These are phyloP conservation scores for Festucalex cinctus DNA, from an alignment of 2,113 vertebrate species.

Conservation along the genomic window DNA sequence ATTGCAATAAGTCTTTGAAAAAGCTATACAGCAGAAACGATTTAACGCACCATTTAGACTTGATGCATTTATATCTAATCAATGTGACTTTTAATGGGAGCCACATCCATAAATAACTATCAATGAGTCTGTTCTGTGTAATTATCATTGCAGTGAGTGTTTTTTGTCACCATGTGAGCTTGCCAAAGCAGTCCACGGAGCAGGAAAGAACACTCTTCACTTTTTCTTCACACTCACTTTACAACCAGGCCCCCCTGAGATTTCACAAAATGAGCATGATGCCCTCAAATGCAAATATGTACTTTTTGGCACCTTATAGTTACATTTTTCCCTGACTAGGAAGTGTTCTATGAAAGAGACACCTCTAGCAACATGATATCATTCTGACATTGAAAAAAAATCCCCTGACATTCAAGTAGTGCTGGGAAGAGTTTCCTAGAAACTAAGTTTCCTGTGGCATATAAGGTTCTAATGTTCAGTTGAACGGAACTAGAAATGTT, in stretches of 20 bases:
- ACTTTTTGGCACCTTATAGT: slow-evolving; percentile 24
- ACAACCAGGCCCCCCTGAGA: slow-evolving; percentile 18
- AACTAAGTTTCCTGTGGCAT: neutral
- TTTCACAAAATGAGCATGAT: slow-evolving; percentile 36
- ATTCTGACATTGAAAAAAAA: slow-evolving; percentile 47
- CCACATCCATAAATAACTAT: slow-evolving; percentile 63
- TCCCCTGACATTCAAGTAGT: neutral
- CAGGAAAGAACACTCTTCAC: slow-evolving; percentile 50
- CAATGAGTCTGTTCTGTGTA: slow-evolving; percentile 47
- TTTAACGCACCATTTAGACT: slow-evolving; percentile 49
- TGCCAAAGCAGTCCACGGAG: slow-evolving; percentile 44
- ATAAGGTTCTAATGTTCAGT: neutral
- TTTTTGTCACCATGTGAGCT: slow-evolving; percentile 30
- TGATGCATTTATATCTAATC: slow-evolving; percentile 52
- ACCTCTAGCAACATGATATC: slow-evolving; percentile 17
- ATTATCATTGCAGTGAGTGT: slow-evolving; percentile 49
- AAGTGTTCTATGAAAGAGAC: slow-evolving; percentile 25
- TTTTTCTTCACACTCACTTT: slow-evolving; percentile 15
- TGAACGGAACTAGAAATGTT: neutral
- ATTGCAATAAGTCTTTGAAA: slow-evolving; percentile 53
- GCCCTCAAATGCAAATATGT: slow-evolving; percentile 54
- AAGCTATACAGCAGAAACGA: slow-evolving; percentile 46
- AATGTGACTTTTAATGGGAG: slow-evolving; percentile 57
- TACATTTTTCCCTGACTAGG: slow-evolving; percentile 7
- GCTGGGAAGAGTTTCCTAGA: neutral